phyloP scores from a whole-genome alignment of 2,888 invertebrate genomes.

The Eucriotettix oculatus region DNA sequence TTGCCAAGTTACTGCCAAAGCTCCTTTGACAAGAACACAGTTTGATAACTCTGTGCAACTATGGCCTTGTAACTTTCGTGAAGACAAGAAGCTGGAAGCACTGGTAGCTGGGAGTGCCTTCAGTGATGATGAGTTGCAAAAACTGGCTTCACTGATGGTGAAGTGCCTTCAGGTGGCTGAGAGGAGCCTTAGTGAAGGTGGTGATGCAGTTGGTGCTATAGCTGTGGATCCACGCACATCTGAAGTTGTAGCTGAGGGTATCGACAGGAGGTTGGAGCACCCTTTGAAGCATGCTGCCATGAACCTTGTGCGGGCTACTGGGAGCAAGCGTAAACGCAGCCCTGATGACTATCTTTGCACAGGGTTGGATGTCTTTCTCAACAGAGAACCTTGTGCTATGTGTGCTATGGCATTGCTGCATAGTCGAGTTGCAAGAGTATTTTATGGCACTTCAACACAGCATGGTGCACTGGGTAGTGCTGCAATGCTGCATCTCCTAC shows the following conservation, averaged over 20 bases:
- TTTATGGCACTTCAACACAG: background rate
- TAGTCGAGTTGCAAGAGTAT: background rate
- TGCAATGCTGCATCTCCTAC: background rate
- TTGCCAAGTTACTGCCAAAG: constrained; percentile 42
- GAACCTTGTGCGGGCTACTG: constrained; percentile 51
- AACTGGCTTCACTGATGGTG: constrained; percentile 41
- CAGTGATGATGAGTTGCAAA: constrained; percentile 28
- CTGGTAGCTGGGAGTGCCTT: constrained; percentile 46
- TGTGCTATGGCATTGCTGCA: background rate
- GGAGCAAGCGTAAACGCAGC: background rate
- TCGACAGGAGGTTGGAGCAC: constrained; percentile 35
- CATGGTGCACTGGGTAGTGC: background rate
- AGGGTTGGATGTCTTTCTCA: background rate
- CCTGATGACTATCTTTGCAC: background rate
- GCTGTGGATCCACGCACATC: constrained; percentile 54
- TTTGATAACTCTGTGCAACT: constrained; percentile 37
- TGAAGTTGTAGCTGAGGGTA: constrained; percentile 49
- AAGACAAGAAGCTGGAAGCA: constrained; percentile 54
- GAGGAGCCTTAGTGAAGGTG: background rate
- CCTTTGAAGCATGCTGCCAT: constrained; percentile 72
- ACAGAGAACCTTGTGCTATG: background rate
- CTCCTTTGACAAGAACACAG: constrained; percentile 50
- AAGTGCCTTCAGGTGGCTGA: constrained; percentile 33
- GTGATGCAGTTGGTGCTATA: constrained; percentile 31
- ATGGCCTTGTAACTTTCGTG: constrained; percentile 80